Conservation (phyloP, 1,140 invertebrate species). For the Cheumatopsyche charites region DNA sequence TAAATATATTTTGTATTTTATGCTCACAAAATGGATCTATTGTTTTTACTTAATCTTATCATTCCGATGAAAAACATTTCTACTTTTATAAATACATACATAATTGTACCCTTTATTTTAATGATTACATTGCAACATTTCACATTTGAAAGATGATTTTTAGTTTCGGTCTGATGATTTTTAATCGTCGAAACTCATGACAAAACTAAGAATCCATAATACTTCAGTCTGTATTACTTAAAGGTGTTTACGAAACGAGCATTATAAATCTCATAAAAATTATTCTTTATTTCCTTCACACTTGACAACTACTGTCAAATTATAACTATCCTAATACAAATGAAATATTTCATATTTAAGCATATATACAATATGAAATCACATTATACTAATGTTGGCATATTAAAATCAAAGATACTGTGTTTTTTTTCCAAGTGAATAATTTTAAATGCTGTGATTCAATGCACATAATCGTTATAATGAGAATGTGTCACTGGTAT, state of each 20-base stretch:
- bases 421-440: constrained; percentile 29
- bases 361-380: constrained; percentile 34
- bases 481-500: constrained; percentile 6
- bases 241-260: neutral
- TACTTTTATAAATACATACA: too few species aligned
- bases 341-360: constrained; percentile 33
- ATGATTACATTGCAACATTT: too few species aligned
- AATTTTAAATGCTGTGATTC: constrained; percentile 24
- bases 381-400: constrained; percentile 30
- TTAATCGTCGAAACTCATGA: too few species aligned
- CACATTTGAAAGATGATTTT: too few species aligned
- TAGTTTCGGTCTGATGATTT: too few species aligned
- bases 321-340: constrained; percentile 26
- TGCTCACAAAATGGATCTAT: too few species aligned
- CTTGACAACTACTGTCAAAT: constrained; percentile 31
- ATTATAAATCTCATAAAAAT: constrained; percentile 14
- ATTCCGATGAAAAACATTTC: too few species aligned
- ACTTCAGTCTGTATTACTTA: neutral
- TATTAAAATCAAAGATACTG: constrained; percentile 26
- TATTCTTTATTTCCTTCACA: neutral
- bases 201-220: neutral
- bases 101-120: too few species aligned
- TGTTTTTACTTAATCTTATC: too few species aligned
- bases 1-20: too few species aligned
- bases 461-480: constrained; percentile 24